These are phyloP conservation scores for Sinonovacula constricta DNA, from an alignment of 1,140 invertebrate species.

Conservation along the genomic window DNA sequence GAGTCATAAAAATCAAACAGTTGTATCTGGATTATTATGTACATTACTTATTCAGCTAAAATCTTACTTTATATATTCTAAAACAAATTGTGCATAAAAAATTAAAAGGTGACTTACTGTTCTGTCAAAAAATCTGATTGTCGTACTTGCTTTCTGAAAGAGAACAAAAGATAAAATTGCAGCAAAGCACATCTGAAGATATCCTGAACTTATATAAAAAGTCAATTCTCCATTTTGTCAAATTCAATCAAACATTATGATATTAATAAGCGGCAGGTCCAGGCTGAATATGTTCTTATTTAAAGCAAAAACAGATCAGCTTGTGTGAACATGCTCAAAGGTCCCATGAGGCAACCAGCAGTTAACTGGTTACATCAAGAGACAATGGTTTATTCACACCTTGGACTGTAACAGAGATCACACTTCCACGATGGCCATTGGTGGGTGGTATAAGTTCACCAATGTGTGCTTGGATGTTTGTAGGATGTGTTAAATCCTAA, in stretches of 20 bases:
- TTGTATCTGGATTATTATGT: background rate
- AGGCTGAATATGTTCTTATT: conserved; percentile 13
- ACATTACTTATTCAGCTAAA: background rate
- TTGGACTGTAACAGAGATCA: too few species aligned
- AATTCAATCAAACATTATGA: background rate
- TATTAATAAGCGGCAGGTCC: conserved; percentile 1
- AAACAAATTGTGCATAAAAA: background rate
- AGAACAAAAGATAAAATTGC: conserved; percentile 43
- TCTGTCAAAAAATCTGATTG: conserved; percentile 91
- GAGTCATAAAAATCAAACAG: background rate
- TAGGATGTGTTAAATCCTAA: too few species aligned
- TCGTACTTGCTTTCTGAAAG: conserved; percentile 89
- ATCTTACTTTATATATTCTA: background rate
- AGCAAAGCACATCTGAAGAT: background rate
- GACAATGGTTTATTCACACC: too few species aligned
- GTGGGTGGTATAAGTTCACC: too few species aligned
- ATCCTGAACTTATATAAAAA: background rate
- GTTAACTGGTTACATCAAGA: too few species aligned
- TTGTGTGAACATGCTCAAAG: background rate
- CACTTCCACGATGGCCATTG: too few species aligned
- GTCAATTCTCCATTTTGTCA: background rate
- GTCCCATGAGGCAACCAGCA: background rate
- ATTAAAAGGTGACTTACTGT: conserved; percentile 74
- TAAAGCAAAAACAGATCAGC: conserved; percentile 12
- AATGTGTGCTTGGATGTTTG: too few species aligned